These are phyloP conservation scores for Apocrypta bakeri DNA, from an alignment of 1,140 invertebrate genomes.

Conservation along the genomic window DNA sequence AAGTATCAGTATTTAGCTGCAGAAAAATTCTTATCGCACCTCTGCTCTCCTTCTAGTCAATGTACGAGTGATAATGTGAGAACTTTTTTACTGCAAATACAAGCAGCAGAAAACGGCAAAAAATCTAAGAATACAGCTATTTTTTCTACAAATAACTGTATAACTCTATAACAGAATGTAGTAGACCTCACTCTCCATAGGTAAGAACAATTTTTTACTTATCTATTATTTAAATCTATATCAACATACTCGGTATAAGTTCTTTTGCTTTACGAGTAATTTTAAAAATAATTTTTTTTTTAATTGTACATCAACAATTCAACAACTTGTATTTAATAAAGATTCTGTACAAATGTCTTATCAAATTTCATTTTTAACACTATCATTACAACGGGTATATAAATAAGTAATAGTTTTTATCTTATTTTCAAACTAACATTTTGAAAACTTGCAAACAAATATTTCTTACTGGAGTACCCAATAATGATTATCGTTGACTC, in stretches of 20 bases:
- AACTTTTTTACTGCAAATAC: too few relatives aligned
- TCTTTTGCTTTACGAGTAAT: conserved; percentile 20
- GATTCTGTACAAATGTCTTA: background rate
- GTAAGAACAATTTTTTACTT: background rate
- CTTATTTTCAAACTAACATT: background rate
- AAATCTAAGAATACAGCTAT: too few relatives aligned
- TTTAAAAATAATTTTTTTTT: conserved; percentile 17
- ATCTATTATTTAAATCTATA: conserved; percentile 28
- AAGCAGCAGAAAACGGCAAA: too few relatives aligned
- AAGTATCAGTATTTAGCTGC: too few relatives aligned
- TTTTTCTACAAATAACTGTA: too few relatives aligned
- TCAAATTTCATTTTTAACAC: background rate
- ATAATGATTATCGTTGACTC: background rate
- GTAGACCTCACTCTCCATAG: background rate
- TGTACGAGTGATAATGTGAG: too few relatives aligned
- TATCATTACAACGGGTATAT: background rate
- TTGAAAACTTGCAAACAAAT: background rate
- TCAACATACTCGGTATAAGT: conserved; percentile 27
- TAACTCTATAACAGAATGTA: too few relatives aligned
- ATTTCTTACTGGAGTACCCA: background rate
- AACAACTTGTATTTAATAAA: conserved; percentile 12
- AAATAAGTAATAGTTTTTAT: conserved; percentile 8
- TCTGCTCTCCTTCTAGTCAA: too few relatives aligned
- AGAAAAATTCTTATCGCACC: too few relatives aligned
- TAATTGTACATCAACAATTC: conserved; percentile 13